Percentiles rank a stretch among this genome's conserved stretches.
phyloP scores from a whole-genome alignment of 2,888 invertebrate species.

The Aphrophora alni region DNA sequence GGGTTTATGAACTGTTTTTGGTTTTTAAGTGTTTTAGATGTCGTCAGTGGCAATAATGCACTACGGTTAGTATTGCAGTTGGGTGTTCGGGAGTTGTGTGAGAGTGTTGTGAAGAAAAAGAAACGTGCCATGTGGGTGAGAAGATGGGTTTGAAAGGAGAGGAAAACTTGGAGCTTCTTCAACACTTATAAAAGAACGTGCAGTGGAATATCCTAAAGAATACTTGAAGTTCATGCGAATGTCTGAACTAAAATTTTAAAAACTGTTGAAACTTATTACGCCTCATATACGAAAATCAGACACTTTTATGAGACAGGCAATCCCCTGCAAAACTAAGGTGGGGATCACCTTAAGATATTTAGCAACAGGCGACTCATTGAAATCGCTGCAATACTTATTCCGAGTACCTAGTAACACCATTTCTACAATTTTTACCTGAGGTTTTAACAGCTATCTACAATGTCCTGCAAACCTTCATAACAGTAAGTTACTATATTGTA shows the following conservation, averaged over 20 bases:
- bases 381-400: background rate
- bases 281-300: constrained; percentile 14
- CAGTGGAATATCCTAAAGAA: constrained; percentile 16
- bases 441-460: background rate
- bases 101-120: no score
- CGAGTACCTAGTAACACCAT: background rate
- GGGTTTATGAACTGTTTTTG: no score
- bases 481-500: background rate
- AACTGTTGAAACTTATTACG: background rate
- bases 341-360: background rate
- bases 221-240: constrained; percentile 16
- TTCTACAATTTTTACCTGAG: background rate
- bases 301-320: background rate
- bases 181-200: constrained; percentile 22
- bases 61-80: no score
- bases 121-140: background rate
- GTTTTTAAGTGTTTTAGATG: no score
- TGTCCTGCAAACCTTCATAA: background rate
- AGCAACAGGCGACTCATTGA: constrained; percentile 23
- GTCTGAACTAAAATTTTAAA: background rate
- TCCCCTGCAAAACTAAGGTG: constrained; percentile 24
- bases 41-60: no score
- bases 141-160: constrained; percentile 31
- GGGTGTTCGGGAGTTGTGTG: no score
- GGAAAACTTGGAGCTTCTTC: constrained; percentile 26